phyloP scores from a whole-genome alignment of 2,888 invertebrate genomes.

The Gari tellinella region DNA sequence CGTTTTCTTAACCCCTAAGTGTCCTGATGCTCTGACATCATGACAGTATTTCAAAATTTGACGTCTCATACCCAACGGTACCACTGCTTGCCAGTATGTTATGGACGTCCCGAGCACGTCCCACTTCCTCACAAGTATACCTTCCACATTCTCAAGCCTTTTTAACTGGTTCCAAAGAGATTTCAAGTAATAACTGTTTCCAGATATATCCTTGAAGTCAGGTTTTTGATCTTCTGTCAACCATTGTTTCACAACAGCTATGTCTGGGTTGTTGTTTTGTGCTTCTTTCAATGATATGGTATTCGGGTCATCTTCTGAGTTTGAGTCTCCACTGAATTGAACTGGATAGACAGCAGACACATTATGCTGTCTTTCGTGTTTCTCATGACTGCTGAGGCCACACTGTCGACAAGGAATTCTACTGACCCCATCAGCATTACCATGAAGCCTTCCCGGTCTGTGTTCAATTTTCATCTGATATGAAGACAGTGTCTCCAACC shows the following conservation, averaged over 20 bases:
- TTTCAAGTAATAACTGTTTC: slow-evolving; percentile 12
- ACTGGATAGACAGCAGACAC: background rate
- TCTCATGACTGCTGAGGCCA: too few relatives aligned
- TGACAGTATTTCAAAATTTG: slow-evolving; percentile 4
- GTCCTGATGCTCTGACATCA: slow-evolving; percentile 9
- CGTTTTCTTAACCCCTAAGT: slow-evolving; percentile 22
- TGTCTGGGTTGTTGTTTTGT: slow-evolving; percentile 8
- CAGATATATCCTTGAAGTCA: background rate
- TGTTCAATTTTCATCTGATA: slow-evolving; percentile 39
- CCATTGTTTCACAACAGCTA: slow-evolving; percentile 16
- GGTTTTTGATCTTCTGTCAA: slow-evolving; percentile 1
- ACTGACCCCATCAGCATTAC: slow-evolving; percentile 36
- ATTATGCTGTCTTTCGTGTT: too few relatives aligned
- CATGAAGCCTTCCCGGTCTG: too few relatives aligned
- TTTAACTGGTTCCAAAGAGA: slow-evolving; percentile 23
- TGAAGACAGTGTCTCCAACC: slow-evolving; percentile 31
- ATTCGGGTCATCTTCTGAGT: background rate
- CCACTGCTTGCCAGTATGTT: slow-evolving; percentile 10
- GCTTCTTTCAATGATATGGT: background rate
- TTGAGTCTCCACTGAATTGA: background rate
- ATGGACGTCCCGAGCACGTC: slow-evolving; percentile 4
- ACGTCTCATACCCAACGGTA: slow-evolving; percentile 6
- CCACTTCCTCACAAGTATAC: slow-evolving; percentile 16
- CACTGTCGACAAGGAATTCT: slow-evolving; percentile 36
- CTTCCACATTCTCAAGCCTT: slow-evolving; percentile 4